phyloP scores from a whole-genome alignment of 2,797 vertebrate genomes.

The Sarcoramphus papa region DNA sequence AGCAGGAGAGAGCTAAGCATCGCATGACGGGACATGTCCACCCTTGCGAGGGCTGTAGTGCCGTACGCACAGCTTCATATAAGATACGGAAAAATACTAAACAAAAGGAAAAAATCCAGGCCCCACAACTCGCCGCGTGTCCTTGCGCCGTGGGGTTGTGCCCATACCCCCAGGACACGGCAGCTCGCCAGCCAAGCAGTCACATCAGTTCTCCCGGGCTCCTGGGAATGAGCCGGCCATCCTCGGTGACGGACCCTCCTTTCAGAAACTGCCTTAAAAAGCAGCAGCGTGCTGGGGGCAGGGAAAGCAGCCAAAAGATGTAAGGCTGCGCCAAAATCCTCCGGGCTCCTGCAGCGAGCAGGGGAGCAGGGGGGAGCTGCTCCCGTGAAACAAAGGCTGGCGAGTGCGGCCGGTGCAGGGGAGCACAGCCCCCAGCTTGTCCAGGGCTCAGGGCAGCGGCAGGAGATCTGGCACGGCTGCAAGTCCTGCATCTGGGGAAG shows the following conservation, averaged over 20 bases:
- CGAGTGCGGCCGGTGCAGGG: fast-evolving
- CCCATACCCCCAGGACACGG: fast-evolving
- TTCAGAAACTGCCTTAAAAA: neutral
- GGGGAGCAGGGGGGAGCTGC: neutral
- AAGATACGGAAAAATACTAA: neutral
- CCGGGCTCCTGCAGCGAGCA: fast-evolving
- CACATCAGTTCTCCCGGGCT: neutral
- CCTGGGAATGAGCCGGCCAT: neutral
- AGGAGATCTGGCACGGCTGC: neutral
- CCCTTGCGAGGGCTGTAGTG: neutral
- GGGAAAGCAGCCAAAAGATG: neutral
- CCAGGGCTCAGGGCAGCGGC: fast-evolving
- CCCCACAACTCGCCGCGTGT: fast-evolving
- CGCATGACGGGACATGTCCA: neutral
- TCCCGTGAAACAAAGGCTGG: neutral
- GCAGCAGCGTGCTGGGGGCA: neutral
- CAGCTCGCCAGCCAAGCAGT: neutral
- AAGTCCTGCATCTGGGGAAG: neutral
- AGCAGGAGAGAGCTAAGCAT: neutral
- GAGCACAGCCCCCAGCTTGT: neutral
- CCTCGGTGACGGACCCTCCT: neutral
- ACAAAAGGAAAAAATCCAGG: neutral
- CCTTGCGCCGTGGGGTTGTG: fast-evolving
- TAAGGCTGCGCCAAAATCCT: neutral
- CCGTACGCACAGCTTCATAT: neutral